These are phyloP conservation scores for Luscinia megarhynchos DNA, from an alignment of 2,797 vertebrate species.

Conservation along the genomic window DNA sequence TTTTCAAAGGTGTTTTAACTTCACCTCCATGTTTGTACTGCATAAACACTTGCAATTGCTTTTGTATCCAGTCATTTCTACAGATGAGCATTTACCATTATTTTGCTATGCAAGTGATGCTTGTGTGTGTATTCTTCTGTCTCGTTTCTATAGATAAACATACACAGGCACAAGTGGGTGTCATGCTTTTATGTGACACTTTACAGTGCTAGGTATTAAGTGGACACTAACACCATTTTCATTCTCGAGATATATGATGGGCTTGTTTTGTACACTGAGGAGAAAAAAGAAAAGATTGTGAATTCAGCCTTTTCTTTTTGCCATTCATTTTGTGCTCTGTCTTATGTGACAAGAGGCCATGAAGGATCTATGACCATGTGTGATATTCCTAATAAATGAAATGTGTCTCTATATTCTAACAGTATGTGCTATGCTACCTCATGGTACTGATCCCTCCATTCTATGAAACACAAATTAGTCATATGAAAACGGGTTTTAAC, in stretches of 20 bases:
- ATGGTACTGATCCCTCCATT: not conserved
- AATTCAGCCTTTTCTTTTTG: not conserved
- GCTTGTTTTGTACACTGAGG: not conserved
- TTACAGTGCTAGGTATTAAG: not conserved
- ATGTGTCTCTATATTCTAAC: not conserved
- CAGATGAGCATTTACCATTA: conserved; percentile 33
- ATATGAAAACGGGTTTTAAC: not conserved
- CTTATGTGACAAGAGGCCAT: not conserved
- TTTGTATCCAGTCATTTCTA: conserved; percentile 44
- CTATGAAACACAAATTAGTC: not conserved
- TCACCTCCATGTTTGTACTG: conserved; percentile 55
- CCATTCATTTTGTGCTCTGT: not conserved
- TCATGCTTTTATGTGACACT: conserved; percentile 10
- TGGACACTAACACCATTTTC: not conserved
- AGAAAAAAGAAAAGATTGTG: not conserved
- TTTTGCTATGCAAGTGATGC: conserved; percentile 29
- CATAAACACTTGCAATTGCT: conserved; percentile 52
- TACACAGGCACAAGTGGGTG: not conserved
- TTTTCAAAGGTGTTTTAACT: conserved; percentile 63
- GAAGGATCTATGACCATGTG: not conserved
- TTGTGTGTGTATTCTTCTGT: not conserved
- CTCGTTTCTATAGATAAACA: conserved; percentile 21
- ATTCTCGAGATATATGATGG: not conserved
- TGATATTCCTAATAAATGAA: not conserved
- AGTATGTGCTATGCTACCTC: not conserved